Percentiles rank a stretch among this genome's conserved stretches.
phyloP scores from a whole-genome alignment of 2,797 vertebrate species.

The Bufotes viridis region DNA sequence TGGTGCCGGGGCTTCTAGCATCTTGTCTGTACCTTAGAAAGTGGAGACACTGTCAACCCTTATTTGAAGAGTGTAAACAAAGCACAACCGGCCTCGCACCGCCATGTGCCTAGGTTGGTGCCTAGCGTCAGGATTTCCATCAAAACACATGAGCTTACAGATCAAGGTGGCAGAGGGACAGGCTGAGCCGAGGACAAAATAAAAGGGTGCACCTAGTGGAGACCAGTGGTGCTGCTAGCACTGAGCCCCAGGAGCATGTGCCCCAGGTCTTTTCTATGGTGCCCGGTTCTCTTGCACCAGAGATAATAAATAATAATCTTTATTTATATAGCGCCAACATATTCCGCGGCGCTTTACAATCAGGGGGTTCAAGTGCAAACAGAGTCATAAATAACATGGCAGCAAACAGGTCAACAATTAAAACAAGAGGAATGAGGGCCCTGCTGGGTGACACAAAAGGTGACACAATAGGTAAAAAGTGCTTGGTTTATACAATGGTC shows the following conservation, averaged over 20 bases:
- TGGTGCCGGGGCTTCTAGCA: constrained; percentile 2
- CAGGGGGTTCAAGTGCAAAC: too few species aligned
- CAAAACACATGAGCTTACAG: background rate
- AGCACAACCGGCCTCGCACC: background rate
- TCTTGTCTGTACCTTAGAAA: constrained; percentile 4
- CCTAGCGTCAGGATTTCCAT: background rate
- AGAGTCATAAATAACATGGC: too few species aligned
- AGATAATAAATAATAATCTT: too few species aligned
- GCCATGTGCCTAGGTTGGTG: background rate
- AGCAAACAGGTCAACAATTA: too few species aligned
- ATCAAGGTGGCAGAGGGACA: background rate
- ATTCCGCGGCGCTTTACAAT: too few species aligned
- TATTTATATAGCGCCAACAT: too few species aligned
- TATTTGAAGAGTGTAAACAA: constrained; percentile 2
- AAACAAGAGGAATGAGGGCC: too few species aligned
- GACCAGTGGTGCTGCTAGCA: background rate
- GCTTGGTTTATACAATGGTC: too few species aligned
- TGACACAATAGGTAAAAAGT: too few species aligned
- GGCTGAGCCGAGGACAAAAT: background rate
- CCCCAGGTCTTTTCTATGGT: background rate
- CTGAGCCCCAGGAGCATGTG: background rate
- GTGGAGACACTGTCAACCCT: background rate
- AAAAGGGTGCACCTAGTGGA: background rate
- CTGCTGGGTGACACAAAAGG: too few species aligned
- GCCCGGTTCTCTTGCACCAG: too few species aligned